Percentiles rank a stretch among this genome's conserved stretches.
phyloP scores from a whole-genome alignment of 2,113 vertebrate species.

The Pandion haliaetus region DNA sequence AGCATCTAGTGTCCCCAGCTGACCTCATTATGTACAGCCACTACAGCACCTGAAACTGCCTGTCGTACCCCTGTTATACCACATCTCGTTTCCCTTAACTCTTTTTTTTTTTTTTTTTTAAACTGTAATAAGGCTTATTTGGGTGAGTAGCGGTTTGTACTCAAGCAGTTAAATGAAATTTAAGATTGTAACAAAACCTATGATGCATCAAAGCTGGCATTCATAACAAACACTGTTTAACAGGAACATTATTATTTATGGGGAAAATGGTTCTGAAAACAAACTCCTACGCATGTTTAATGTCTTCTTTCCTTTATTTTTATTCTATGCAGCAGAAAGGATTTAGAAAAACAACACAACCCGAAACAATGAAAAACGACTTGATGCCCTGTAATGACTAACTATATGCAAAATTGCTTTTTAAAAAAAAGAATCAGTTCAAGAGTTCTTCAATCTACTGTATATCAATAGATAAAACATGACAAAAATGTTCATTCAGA shows the following conservation, averaged over 20 bases:
- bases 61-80: not conserved
- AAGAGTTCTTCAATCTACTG: not conserved
- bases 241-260: slow-evolving; percentile 26
- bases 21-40: not conserved
- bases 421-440: not conserved
- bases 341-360: not conserved
- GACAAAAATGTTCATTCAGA: slow-evolving; percentile 22
- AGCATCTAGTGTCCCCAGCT: not conserved
- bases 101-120: not conserved
- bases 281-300: slow-evolving; percentile 3
- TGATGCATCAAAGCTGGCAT: not conserved
- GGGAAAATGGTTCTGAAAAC: slow-evolving; percentile 16
- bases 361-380: not conserved
- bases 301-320: slow-evolving; percentile 1
- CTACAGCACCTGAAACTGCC: not conserved
- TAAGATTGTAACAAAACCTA: not conserved
- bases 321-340: not conserved
- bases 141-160: not conserved
- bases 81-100: not conserved
- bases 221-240: slow-evolving; percentile 4
- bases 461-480: slow-evolving; percentile 35
- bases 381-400: not conserved
- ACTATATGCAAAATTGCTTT: slow-evolving; percentile 17
- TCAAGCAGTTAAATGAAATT: not conserved
- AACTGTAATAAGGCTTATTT: not conserved